A percentile compares a stretch with the other conserved stretches of the same genome.
These are phyloP conservation scores for Phengaris alcon DNA, from an alignment of 2,888 invertebrate genomes.

Conservation along the genomic window DNA sequence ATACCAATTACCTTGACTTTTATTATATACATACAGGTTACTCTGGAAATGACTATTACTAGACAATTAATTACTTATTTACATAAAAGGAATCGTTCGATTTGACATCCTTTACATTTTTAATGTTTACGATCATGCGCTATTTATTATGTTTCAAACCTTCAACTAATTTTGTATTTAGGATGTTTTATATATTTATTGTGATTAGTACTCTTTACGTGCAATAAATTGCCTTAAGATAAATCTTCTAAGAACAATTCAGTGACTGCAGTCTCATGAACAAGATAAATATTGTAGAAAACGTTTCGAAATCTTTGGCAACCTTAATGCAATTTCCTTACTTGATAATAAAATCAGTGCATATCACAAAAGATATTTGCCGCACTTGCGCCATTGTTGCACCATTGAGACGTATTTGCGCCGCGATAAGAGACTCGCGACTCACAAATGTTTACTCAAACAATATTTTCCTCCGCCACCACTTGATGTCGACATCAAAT, in stretches of 20 bases:
- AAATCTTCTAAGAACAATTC: neutral
- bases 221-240: neutral
- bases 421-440: constrained; percentile 59
- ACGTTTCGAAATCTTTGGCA: constrained; percentile 28
- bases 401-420: constrained; percentile 52
- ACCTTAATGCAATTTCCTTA: constrained; percentile 39
- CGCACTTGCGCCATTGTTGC: constrained; percentile 41
- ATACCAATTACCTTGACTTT: constrained; percentile 10
- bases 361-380: constrained; percentile 39
- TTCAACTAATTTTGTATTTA: neutral
- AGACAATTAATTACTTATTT: constrained; percentile 15
- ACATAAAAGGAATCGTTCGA: constrained; percentile 16
- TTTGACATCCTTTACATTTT: constrained; percentile 2
- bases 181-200: neutral
- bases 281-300: neutral
- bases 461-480: constrained; percentile 68
- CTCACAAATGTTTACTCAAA: constrained; percentile 69
- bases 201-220: neutral
- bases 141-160: constrained; percentile 15
- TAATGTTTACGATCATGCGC: constrained; percentile 2
- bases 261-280: neutral
- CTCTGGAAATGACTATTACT: constrained; percentile 11
- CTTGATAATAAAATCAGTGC: constrained; percentile 41
- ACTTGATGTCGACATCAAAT: constrained; percentile 74
- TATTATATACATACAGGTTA: constrained; percentile 24